phyloP scores from a whole-genome alignment of 2,113 vertebrate species.

The Ptilorrhoa leucosticta region DNA sequence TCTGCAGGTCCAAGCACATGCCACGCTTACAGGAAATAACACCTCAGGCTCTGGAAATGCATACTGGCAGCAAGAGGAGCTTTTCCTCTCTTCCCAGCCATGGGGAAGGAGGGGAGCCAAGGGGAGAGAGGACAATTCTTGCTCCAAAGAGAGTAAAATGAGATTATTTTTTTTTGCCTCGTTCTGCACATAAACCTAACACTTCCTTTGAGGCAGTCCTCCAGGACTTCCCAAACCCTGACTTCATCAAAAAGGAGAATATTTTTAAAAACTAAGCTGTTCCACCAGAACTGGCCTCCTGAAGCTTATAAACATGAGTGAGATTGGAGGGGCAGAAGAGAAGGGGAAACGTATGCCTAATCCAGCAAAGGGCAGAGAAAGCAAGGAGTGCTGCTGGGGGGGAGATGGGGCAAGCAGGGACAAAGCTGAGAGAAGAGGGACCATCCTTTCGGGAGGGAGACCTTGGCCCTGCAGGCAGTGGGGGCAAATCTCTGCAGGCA shows the following conservation, averaged over 20 bases:
- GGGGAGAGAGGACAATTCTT: background rate
- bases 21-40: background rate
- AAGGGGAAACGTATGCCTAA: background rate
- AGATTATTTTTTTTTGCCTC: background rate
- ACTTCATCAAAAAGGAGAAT: constrained; percentile 18
- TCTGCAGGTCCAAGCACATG: background rate
- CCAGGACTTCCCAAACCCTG: background rate
- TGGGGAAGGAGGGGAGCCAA: background rate
- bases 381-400: background rate
- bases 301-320: background rate
- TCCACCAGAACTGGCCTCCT: background rate
- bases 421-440: background rate
- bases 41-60: background rate
- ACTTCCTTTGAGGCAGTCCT: constrained; percentile 33
- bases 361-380: background rate
- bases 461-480: background rate
- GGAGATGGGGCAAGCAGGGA: background rate
- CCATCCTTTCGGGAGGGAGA: background rate
- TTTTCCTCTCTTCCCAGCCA: background rate
- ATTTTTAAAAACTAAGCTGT: background rate
- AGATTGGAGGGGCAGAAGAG: background rate
- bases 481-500: background rate
- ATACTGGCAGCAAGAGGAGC: background rate
- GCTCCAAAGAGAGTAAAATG: background rate
- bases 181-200: constrained; percentile 20